Evolutionary conservation across 2,797 vertebrate species (phyloP), one percentile per base, ranked within the genome.

Genomic region (Phataginus tricuspis): DNA sequence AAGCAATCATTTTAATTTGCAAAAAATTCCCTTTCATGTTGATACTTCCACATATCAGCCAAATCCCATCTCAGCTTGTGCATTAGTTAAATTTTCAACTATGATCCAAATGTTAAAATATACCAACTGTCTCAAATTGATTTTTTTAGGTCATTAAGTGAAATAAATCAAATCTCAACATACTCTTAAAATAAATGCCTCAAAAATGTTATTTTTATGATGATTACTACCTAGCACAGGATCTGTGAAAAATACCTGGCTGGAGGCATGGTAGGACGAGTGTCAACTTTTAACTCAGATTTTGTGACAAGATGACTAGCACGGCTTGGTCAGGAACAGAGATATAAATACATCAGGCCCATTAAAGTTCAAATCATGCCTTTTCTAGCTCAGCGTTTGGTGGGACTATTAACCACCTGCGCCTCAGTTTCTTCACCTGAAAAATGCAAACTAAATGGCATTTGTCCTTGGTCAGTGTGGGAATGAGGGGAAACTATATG

Each of bases 1-100:
- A 96, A 95, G 55, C 51, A 94, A 91, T 97, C 29, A 96, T 93
- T 97, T 92, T 94, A 59, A 94, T 93, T 86, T 91, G n/a, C 29
- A 91, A 92, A 95, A 93, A 82, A 86, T 55, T 63, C 23, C 16
- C 61, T 94, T 92, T 79, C 57, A 66, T 15, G 88, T 55, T 89
- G 92, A 95, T 78, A 92, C 45, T 80, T 90, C 23, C 79, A 13
- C 7, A 10, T 39, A 51, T 87, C 94, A 95, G 78, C 92, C 91
- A 97, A 96, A 96, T 90, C 61, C 86, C 86, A 27, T 84, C 91
- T 95, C 69, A 87, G 45, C 49, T 85, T 66, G 37, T 84, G 19
- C 61, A 55, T 88, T 69, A 95, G 39, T 93, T 69, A 96, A 86
- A 85, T 94, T 97, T 84, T 86, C 89, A 91, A 77, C 69, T 64